Percentiles rank a stretch among this genome's conserved stretches.
phyloP scores from a whole-genome alignment of 2,113 vertebrate genomes.

The Xiphophorus hellerii region DNA sequence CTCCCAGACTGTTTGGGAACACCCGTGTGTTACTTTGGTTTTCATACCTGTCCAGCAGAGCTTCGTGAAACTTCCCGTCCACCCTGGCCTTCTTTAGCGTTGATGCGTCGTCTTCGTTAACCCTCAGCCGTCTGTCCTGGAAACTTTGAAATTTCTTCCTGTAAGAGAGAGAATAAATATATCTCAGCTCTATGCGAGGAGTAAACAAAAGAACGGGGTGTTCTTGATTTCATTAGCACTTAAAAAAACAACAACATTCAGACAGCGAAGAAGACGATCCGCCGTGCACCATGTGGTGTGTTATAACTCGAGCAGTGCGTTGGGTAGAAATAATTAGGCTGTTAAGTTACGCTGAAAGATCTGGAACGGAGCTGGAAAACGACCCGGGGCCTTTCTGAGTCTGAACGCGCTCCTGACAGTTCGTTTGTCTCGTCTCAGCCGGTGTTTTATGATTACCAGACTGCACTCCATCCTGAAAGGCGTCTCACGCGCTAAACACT shows the following conservation, averaged over 20 bases:
- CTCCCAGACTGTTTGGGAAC: not conserved
- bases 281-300: not conserved
- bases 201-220: not conserved
- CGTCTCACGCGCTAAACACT: constrained; percentile 66
- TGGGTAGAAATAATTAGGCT: not conserved
- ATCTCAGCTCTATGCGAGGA: not conserved
- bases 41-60: constrained; percentile 91
- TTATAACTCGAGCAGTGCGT: not conserved
- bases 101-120: constrained; percentile 88
- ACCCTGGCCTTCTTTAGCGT: constrained; percentile 89
- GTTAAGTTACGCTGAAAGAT: not conserved
- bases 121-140: constrained; percentile 92
- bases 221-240: not conserved
- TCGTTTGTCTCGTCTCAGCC: constrained; percentile 28
- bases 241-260: not conserved
- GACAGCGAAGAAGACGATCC: not conserved
- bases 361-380: constrained; percentile 10
- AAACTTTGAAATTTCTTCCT: constrained; percentile 99
- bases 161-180: constrained; percentile 20
- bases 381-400: not conserved
- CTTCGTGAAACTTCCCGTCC: constrained; percentile 94
- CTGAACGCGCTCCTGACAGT: constrained; percentile 26
- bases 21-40: not conserved
- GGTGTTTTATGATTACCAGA: constrained; percentile 54
- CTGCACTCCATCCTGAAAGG: constrained; percentile 59